A percentile compares a stretch with the other conserved stretches of the same genome.
Evolutionary conservation across 2,113 vertebrate species (phyloP).

Genomic region (Aythya baeri): DNA sequence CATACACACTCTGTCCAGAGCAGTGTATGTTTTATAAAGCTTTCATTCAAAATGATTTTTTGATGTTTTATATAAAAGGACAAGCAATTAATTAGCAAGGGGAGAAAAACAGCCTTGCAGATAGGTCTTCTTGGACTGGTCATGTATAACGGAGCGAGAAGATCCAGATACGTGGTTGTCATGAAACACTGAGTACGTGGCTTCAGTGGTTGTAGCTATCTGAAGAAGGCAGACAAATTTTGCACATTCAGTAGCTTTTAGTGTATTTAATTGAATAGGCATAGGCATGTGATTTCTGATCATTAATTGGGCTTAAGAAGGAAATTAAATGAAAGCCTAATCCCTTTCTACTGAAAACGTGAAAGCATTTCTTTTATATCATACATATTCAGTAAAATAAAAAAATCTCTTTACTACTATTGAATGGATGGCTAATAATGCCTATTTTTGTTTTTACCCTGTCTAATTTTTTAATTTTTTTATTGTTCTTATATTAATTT

Average conservation of each 20-base stretch:
- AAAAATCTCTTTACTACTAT: background rate
- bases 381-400: background rate
- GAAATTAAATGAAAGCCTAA: background rate
- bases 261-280: background rate
- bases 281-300: background rate
- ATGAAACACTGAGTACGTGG: background rate
- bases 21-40: background rate
- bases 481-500: background rate
- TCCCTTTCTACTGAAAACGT: background rate
- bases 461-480: background rate
- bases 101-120: background rate
- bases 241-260: background rate
- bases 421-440: background rate
- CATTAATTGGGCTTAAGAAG: background rate
- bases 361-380: background rate
- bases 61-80: background rate
- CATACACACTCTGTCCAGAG: background rate
- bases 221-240: background rate
- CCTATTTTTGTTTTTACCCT: background rate
- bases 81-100: background rate
- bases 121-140: background rate
- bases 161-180: background rate
- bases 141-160: background rate
- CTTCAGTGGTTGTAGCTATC: background rate
- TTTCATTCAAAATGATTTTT: background rate